Percentiles rank a stretch among this genome's conserved stretches.
Evolutionary conservation across 1,140 invertebrate genomes (phyloP).

Genomic region (Anastrepha obliqua): DNA sequence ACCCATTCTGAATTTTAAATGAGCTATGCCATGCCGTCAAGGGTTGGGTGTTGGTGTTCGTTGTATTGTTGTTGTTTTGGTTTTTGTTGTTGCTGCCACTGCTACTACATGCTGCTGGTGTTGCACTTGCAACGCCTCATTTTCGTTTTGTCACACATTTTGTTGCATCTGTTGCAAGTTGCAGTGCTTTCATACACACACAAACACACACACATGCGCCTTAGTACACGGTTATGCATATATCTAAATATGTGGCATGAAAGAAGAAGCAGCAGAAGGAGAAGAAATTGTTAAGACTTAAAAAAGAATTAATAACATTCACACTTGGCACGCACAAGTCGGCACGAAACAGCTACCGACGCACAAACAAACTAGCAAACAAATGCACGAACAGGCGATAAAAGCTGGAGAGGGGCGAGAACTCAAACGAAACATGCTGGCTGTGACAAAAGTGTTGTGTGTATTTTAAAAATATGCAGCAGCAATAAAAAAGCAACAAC

Average conservation of each 20-base stretch:
- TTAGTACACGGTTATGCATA: neutral
- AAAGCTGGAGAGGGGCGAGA: neutral
- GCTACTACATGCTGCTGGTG: neutral
- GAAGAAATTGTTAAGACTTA: conserved; percentile 24
- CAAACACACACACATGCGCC: neutral
- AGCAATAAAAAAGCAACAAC: conserved; percentile 52
- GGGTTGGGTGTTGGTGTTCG: neutral
- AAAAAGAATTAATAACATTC: conserved; percentile 40
- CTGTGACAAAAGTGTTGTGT: conserved; percentile 24
- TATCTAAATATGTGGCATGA: neutral
- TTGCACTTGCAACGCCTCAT: conserved; percentile 41
- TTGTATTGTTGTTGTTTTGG: neutral
- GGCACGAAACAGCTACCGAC: conserved; percentile 10
- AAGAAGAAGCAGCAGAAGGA: neutral
- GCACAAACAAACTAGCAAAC: neutral
- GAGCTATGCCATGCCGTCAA: neutral
- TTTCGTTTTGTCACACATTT: conserved; percentile 39
- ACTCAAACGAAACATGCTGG: neutral
- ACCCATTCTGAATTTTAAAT: conserved; percentile 35
- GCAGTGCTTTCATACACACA: conserved; percentile 17
- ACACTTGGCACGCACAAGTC: conserved; percentile 42
- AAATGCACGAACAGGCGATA: neutral
- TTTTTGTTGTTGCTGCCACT: neutral
- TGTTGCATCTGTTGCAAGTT: conserved; percentile 38
- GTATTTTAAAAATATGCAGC: conserved; percentile 30